Evolutionary conservation across 1,140 invertebrate genomes (phyloP), one percentile per base, ranked within the genome.

Genomic region (Teleopsis dalmanni): DNA sequence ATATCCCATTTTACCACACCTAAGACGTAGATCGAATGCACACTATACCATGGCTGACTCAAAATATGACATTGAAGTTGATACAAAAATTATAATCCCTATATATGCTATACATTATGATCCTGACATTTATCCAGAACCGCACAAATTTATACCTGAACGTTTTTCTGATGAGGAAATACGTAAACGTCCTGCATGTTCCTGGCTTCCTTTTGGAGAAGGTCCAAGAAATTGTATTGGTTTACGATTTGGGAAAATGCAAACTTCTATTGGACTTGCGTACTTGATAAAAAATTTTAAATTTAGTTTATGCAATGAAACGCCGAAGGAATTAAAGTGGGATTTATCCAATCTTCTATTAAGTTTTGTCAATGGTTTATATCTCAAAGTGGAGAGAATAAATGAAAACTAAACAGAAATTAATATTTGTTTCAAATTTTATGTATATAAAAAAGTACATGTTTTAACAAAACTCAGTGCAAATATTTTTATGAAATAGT

Each of bases 171-270:
- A 70, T 1, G 72, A 79, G 43, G 71, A 72, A 48, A 29, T 62
- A 0, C 57, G 60, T 14, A 56, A 58, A 8, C 66, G 80, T 33
- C 73, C 71, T 42, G 72, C 62, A 0, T 78, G 71, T 57, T 49
- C 71, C 8, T 84, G 77, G 58, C 57, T 87, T 33, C 78, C 84
- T 1, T 88, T 88, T 61, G 82, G 83, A 9, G 53, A 57, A 25
- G 76, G 76, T 10, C 61, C 67, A 3, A 55, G 73, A 38, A 74
- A 72, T 53, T 77, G 75, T 48, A 75, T 77, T 49, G 75, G 70
- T 14, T 33, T 43, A 53, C 53, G 71, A 35, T 73, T 74, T 50
- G 72, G 65, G 4, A 23, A 67, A 2, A 53, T 72, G 51, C 72
- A 74, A 58, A 59, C 57, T 3, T 71, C 71, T 52, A 22, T 72